Base-by-base conservation (phyloP, 2,888 invertebrate genomes). In the Marronus borbonicus region DNA sequence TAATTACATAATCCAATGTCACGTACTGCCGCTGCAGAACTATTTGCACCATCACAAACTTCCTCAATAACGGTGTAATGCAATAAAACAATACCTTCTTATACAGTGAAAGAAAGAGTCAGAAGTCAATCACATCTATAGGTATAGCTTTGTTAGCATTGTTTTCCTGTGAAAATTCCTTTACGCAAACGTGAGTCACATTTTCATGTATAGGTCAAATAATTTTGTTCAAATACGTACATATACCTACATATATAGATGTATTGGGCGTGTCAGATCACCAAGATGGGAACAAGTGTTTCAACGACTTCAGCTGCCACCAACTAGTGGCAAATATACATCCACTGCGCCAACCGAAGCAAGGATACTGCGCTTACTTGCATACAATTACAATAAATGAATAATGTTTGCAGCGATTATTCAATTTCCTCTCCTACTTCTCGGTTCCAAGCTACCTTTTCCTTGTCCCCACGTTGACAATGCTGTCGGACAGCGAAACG, bases 371-470 rank as follows among this genome's bases (percentile, higher is more conserved):
- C 20, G 55, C 55, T 70, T 28, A n/a, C 31, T 55, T 36, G 70
- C 70, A 70, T 70, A 70, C 55, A 10, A 70, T 70, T 70, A 70
- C 55, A 70, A 70, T 70, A 55, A 70, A 70, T 55, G 55, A 70
- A 70, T 70, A 70, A 70, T 36, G 49, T 68, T 68, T 50, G 68
- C 50, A 50, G 24, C 50, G 50, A 68, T 68, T 49, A 50, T 69
- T 50, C 50, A 31, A n/a, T 20, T 20, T 58, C 55, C 8, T 17
- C 20, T 58, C 20, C 20, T 58, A 20, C 55, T 58, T 17, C 55
- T 58, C 20, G 5, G 20, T 58, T 44, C 12, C 44, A 12, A 44
- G 8, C 5, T 58, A 58, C 20, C 55, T 58, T 58, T 49, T 50
- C 17, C 52, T 69, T 50, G 4, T 20, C 24, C 28, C 31, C 10